phyloP scores from a whole-genome alignment of 92 coral and sea anemone genomes.

The Zoanthus solanderi region DNA sequence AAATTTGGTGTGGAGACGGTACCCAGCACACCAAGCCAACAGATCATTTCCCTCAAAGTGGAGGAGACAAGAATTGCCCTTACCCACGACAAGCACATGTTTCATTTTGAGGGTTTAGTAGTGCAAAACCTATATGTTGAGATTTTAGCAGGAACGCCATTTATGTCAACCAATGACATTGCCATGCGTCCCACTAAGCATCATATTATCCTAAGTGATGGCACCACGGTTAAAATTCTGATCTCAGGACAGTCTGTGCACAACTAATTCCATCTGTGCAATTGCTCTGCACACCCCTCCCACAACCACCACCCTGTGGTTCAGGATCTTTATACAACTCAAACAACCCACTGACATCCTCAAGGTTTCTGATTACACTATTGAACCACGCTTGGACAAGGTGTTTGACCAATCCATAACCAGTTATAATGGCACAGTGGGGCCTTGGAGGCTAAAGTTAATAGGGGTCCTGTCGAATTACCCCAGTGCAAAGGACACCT shows the following conservation, averaged over 20 bases:
- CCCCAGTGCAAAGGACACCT: not conserved
- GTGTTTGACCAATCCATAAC: not conserved
- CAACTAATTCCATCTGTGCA: not conserved
- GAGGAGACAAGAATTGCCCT: not conserved
- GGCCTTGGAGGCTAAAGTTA: not conserved
- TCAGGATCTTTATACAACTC: not conserved
- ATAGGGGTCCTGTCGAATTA: too few species aligned
- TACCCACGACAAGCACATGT: not conserved
- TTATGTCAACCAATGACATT: not conserved
- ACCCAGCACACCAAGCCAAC: not conserved
- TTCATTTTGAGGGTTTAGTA: not conserved
- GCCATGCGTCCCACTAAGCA: not conserved
- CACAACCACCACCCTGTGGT: not conserved
- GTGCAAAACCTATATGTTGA: not conserved
- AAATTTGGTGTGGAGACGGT: not conserved
- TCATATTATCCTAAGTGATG: not conserved
- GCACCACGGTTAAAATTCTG: not conserved
- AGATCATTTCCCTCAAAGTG: not conserved
- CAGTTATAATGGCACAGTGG: not conserved
- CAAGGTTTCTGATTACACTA: not conserved
- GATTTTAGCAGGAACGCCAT: not conserved
- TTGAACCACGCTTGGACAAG: not conserved
- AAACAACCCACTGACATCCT: not conserved
- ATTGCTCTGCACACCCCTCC: not conserved
- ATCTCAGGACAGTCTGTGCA: not conserved